A percentile compares a stretch with the other conserved stretches of the same genome.
Evolutionary conservation across 2,888 invertebrate species (phyloP).

Genomic region (Hetaerina titia): DNA sequence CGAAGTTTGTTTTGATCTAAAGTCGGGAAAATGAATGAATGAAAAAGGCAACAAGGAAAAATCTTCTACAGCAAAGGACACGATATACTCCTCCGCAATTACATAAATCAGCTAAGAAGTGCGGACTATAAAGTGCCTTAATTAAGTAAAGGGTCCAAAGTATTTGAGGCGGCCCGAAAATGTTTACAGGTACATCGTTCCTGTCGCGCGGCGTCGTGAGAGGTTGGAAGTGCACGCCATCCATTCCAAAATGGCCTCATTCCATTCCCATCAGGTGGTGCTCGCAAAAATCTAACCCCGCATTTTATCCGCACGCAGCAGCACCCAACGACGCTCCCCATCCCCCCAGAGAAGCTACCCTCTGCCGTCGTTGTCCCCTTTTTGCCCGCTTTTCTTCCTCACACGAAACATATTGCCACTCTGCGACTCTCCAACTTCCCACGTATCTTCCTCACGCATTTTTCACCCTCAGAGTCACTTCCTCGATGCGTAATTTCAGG

Average conservation of each 20-base stretch:
- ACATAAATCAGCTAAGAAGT: neutral
- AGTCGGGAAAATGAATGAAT: neutral
- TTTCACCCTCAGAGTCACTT: neutral
- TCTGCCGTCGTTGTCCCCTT: neutral
- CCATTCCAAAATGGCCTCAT: neutral
- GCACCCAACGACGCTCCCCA: too few species aligned
- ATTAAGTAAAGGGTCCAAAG: neutral
- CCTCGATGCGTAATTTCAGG: neutral
- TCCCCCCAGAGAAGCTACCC: neutral
- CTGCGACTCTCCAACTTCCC: neutral
- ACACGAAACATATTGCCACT: neutral
- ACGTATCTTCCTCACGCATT: neutral
- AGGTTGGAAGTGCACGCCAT: neutral
- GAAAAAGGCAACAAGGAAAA: neutral
- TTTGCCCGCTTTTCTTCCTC: slow-evolving; percentile 1
- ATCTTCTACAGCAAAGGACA: neutral
- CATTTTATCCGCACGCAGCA: neutral
- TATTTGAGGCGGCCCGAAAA: neutral
- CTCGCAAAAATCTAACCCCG: neutral
- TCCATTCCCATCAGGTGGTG: neutral
- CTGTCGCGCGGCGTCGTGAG: neutral
- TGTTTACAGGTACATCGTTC: neutral
- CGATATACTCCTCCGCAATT: neutral
- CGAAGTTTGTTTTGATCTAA: too few species aligned
- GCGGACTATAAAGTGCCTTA: slow-evolving; percentile 3